Base-by-base conservation (phyloP, 2,113 vertebrate genomes). In the Bungarus multicinctus region DNA sequence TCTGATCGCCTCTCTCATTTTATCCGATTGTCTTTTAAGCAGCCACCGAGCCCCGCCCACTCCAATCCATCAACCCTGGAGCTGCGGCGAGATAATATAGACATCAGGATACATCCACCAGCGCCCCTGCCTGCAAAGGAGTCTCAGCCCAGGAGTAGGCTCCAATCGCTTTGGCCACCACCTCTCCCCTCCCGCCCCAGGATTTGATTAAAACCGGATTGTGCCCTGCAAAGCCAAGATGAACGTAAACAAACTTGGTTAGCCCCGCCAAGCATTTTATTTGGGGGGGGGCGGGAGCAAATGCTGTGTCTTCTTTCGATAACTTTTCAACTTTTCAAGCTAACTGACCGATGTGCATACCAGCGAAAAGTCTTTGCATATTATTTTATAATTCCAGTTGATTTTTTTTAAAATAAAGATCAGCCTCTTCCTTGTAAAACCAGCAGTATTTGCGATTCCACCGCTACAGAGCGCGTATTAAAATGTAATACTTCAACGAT, bases 11-110 rank as follows among this genome's bases (percentile, higher is more conserved):
- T 91, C 60, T 81, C 60, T 85, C 58, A 50, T 39, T 88, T 85
- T 54, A 85, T 57, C 90, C 30, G 93, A 91, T 89, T 85, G 64
- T 45, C 86, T 89, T 93, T 93, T 58, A 53, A 93, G 50, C 93
- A 91, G 86, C 43, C 18, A 11, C 14, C 60, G 14, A 14, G 57
- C 53, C 3, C 53, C 93, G 34, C 89, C 87, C 34, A 89, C 39
- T 18, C 2, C 52, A 3, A 25, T 53, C 92, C 50, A 86, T 93
- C 92, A 86, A 27, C 45, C 43, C 39, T 39, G 39, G 4, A n/a
- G 53, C 85, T 58, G 53, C 69, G 7, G 45, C 4, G 39, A 74
- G 64, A 23, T 85, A 50, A 93, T 86, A 90, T 22, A 90, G 88
- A 86, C 88, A 43, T 90, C 74, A 58, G 11, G 27, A 50, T 58